Percentiles rank a stretch among this genome's conserved stretches.
phyloP scores from a whole-genome alignment of 2,888 invertebrate genomes.

The Euzophera pinguis region DNA sequence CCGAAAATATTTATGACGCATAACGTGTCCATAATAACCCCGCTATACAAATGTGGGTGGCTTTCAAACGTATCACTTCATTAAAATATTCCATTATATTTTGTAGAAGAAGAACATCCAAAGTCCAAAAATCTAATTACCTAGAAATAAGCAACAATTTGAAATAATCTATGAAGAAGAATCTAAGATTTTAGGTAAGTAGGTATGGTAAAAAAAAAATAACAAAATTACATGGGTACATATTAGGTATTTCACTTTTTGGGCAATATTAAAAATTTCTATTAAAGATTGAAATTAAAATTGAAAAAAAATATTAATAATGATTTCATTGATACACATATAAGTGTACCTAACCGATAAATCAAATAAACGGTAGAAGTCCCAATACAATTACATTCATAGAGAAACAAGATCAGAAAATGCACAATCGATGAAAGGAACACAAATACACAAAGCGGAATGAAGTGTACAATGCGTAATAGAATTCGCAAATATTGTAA shows the following conservation, averaged over 20 bases:
- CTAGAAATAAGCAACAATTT: no score
- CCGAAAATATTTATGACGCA: slow-evolving; percentile 78
- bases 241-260: no score
- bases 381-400: slow-evolving; percentile 27
- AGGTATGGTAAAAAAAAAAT: no score
- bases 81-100: slow-evolving; percentile 44
- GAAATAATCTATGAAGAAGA: no score
- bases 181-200: no score
- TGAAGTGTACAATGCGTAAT: slow-evolving; percentile 72
- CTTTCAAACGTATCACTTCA: slow-evolving; percentile 70
- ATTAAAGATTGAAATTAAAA: no score
- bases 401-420: slow-evolving; percentile 59
- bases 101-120: slow-evolving; percentile 16
- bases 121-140: no score
- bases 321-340: no score
- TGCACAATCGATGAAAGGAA: slow-evolving; percentile 57
- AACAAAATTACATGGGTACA: no score
- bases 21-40: slow-evolving; percentile 73
- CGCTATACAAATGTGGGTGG: slow-evolving; percentile 77
- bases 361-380: slow-evolving; percentile 2
- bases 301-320: no score
- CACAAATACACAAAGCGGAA: slow-evolving; percentile 49
- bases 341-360: not conserved
- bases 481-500: slow-evolving; percentile 77
- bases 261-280: no score